Conservation (phyloP, 2,797 vertebrate species). For the Pangasius djambal region DNA sequence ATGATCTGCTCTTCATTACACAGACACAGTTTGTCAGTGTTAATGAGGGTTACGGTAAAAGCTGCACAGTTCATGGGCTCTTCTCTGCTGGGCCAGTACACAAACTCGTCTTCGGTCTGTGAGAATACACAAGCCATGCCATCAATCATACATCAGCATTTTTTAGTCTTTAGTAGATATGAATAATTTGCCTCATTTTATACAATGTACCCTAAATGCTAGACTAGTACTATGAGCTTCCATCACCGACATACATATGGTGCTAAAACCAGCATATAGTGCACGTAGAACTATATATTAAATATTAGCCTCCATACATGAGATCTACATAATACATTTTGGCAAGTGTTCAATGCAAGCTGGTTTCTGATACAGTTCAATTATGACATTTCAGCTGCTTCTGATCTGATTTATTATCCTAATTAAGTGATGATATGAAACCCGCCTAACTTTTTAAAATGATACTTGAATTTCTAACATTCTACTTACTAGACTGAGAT, state of each 20-base stretch:
- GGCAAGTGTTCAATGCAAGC: neutral
- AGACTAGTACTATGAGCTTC: neutral
- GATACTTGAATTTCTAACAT: neutral
- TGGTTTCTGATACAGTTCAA: neutral
- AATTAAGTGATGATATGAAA: neutral
- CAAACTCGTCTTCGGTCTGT: conserved; percentile 98
- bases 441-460: neutral
- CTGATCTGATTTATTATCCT: neutral
- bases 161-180: neutral
- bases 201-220: neutral
- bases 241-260: neutral
- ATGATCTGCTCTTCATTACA: conserved; percentile 98
- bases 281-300: neutral
- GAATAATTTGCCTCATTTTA: conserved; percentile 5
- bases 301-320: neutral
- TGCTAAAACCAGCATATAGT: neutral
- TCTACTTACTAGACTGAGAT: conserved; percentile 90
- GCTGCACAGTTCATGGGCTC: conserved; percentile 99
- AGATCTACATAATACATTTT: neutral
- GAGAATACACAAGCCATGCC: conserved; percentile 15
- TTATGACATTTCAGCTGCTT: neutral
- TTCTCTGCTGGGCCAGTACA: conserved; percentile 98
- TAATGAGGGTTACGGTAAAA: conserved; percentile 99
- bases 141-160: neutral
- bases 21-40: conserved; percentile 98